Percentiles rank a stretch among this genome's conserved stretches.
phyloP scores from a whole-genome alignment of 2,888 invertebrate genomes.

The Subacronicta megacephala region DNA sequence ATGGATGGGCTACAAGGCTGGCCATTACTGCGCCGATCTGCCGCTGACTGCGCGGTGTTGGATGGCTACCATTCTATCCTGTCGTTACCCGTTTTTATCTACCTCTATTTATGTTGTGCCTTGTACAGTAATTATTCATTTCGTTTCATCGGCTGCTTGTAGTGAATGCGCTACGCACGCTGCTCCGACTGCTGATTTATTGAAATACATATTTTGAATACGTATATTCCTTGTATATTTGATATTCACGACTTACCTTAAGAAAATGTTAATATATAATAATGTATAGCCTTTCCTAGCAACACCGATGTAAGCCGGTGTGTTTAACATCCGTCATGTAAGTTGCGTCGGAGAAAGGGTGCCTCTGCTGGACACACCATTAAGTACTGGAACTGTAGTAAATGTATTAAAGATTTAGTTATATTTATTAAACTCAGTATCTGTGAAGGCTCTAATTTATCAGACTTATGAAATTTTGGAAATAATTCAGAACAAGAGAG shows the following conservation, averaged over 20 bases:
- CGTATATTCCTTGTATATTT: slow-evolving; percentile 43
- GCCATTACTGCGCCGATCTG: slow-evolving; percentile 80
- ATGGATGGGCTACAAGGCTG: slow-evolving; percentile 87
- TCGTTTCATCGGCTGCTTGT: slow-evolving; percentile 59
- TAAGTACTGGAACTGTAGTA: neutral
- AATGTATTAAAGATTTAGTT: too few relatives aligned
- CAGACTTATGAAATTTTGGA: too few relatives aligned
- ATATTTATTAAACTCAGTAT: too few relatives aligned
- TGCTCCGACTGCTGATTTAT: slow-evolving; percentile 65
- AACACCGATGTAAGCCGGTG: slow-evolving; percentile 42
- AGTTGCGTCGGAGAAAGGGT: slow-evolving; percentile 37
- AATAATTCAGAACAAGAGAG: too few relatives aligned
- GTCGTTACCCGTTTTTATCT: slow-evolving; percentile 80
- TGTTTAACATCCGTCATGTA: slow-evolving; percentile 51
- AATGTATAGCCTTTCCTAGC: slow-evolving; percentile 42
- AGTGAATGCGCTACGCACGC: slow-evolving; percentile 55
- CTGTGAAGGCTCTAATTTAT: too few relatives aligned
- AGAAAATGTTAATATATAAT: slow-evolving; percentile 50
- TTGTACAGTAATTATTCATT: slow-evolving; percentile 69
- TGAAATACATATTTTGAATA: slow-evolving; percentile 57
- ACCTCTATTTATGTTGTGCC: slow-evolving; percentile 76
- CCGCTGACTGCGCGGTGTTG: slow-evolving; percentile 70
- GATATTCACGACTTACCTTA: slow-evolving; percentile 50
- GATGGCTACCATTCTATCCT: slow-evolving; percentile 79
- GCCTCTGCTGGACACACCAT: slow-evolving; percentile 31